Percentiles rank a stretch among this genome's conserved stretches.
Conservation (phyloP, 1,140 invertebrate species). For the Scaptodrosophila lebanonensis region DNA sequence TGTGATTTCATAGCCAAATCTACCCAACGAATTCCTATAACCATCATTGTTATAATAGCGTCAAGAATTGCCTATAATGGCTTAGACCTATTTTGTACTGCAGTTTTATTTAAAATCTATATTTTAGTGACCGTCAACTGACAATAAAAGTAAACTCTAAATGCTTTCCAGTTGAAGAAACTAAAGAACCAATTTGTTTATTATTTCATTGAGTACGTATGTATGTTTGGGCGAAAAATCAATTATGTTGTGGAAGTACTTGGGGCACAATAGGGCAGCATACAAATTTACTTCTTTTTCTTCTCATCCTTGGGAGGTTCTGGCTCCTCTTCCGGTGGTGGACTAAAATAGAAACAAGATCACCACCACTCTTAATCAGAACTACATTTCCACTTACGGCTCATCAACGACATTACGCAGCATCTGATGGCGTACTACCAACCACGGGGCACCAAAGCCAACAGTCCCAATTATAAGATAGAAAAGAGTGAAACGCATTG, state of each 20-base stretch:
- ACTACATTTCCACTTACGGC: constrained; percentile 16
- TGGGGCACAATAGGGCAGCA: too few species aligned
- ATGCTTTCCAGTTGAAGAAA: too few species aligned
- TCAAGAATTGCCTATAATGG: constrained; percentile 11
- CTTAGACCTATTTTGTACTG: constrained; percentile 27
- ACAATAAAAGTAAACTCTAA: too few species aligned
- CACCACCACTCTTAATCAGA: not conserved
- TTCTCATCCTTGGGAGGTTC: not conserved
- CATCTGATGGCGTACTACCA: constrained; percentile 55
- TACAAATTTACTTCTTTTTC: constrained; percentile 1
- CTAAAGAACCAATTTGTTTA: too few species aligned
- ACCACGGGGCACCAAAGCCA: constrained; percentile 48
- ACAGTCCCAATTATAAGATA: constrained; percentile 25
- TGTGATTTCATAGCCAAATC: constrained; percentile 43
- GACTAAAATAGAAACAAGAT: not conserved
- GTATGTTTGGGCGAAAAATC: too few species aligned
- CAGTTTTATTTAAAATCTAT: constrained; percentile 26
- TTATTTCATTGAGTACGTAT: too few species aligned
- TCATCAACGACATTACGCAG: constrained; percentile 27
- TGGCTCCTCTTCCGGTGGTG: constrained; percentile 7
- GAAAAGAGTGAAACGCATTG: constrained; percentile 44
- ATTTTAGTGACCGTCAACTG: too few species aligned
- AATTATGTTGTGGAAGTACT: too few species aligned
- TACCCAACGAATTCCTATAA: constrained; percentile 47
- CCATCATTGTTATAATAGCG: constrained; percentile 24